Conservation (phyloP, 2,113 vertebrate species). For the Pavo muticus region DNA sequence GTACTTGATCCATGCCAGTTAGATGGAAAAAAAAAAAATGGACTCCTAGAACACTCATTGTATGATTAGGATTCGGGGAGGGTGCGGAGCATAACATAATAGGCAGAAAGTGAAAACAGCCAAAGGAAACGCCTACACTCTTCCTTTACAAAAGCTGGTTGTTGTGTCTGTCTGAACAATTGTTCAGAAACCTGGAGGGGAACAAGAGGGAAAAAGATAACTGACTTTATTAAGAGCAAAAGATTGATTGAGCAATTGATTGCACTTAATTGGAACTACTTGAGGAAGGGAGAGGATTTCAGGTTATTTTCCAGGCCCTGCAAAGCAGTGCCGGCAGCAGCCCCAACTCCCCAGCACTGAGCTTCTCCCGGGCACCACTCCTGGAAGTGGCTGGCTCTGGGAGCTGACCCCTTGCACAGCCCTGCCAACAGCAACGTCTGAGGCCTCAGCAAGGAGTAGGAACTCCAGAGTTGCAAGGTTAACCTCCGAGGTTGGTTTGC, state of each 20-base stretch:
- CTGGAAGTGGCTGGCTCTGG: background rate
- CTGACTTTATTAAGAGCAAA: slow-evolving; percentile 69
- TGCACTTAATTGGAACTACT: slow-evolving; percentile 60
- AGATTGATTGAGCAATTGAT: slow-evolving; percentile 70
- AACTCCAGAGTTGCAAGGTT: slow-evolving; percentile 14
- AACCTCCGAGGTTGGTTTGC: slow-evolving; percentile 4
- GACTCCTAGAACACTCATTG: slow-evolving; percentile 24
- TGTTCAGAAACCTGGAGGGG: slow-evolving; percentile 66
- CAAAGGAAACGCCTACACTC: slow-evolving; percentile 73
- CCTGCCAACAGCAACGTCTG: background rate
- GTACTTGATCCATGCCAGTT: slow-evolving; percentile 10
- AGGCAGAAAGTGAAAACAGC: slow-evolving; percentile 71
- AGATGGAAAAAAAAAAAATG: background rate
- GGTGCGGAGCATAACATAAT: slow-evolving; percentile 45
- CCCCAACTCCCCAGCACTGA: background rate
- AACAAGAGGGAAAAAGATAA: slow-evolving; percentile 63
- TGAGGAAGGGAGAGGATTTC: background rate
- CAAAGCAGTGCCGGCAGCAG: background rate
- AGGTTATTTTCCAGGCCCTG: background rate
- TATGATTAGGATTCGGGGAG: slow-evolving; percentile 43
- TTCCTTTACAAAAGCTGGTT: slow-evolving; percentile 70
- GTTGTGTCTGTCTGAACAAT: slow-evolving; percentile 74
- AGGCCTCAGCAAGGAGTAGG: slow-evolving; percentile 1
- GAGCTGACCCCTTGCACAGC: background rate
- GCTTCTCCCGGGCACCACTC: background rate